These are phyloP conservation scores for Melanogrammus aeglefinus DNA, from an alignment of 2,797 vertebrate species.

Conservation along the genomic window DNA sequence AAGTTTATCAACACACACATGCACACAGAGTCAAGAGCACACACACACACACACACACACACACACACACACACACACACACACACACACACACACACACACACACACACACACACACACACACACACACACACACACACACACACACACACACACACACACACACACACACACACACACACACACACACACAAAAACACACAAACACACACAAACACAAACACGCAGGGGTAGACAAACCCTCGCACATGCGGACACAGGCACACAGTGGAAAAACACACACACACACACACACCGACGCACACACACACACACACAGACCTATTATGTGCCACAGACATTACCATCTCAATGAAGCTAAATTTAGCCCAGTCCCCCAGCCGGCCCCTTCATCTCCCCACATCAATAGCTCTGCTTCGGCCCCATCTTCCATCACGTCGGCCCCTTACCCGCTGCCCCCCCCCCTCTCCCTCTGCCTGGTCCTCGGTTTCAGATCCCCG, in stretches of 20 bases:
- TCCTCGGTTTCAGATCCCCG: conserved; percentile 26
- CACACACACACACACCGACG: conserved; percentile 12
- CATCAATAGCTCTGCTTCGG: conserved; percentile 64
- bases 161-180: not conserved
- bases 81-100: too few relatives aligned
- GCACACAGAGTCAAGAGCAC: not conserved
- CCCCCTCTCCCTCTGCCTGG: conserved; percentile 10
- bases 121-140: not conserved
- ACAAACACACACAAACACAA: too few relatives aligned
- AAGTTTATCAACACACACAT: conserved; percentile 15
- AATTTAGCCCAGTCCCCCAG: conserved; percentile 63
- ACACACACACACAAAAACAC: conserved; percentile 1
- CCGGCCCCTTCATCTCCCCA: conserved; percentile 59
- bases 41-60: not conserved
- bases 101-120: not conserved
- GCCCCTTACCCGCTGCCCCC: conserved; percentile 16
- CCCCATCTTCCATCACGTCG: conserved; percentile 24
- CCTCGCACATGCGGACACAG: conserved; percentile 7
- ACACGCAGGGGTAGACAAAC: not conserved
- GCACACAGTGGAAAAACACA: not conserved
- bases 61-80: not conserved
- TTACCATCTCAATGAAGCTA: conserved; percentile 74
- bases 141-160: not conserved
- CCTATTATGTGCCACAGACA: conserved; percentile 61
- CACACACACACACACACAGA: conserved; percentile 12